Conservation (phyloP, 2,797 vertebrate species). For the Lophotriccus pileatus region DNA sequence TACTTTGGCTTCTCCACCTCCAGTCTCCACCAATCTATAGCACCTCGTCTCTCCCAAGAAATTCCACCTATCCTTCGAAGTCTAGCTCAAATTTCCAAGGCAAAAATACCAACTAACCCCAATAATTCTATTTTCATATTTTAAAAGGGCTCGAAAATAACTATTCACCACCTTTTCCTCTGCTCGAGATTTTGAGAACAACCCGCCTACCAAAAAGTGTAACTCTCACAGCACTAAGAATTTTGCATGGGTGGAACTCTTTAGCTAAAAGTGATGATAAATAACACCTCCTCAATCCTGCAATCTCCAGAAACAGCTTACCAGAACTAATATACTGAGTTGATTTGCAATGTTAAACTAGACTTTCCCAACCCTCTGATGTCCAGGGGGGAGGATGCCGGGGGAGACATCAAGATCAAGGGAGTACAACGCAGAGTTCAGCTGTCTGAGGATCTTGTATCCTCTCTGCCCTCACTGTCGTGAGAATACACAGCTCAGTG, state of each 20-base stretch:
- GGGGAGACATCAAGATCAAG: not conserved
- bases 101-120: slow-evolving; percentile 26
- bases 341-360: not conserved
- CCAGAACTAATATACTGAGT: not conserved
- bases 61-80: slow-evolving; percentile 10
- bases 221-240: not conserved
- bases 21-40: not conserved
- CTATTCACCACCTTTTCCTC: slow-evolving; percentile 55
- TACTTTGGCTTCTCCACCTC: not conserved
- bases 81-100: slow-evolving; percentile 33
- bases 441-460: not conserved
- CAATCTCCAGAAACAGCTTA: slow-evolving; percentile 45
- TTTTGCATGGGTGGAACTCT: slow-evolving; percentile 65
- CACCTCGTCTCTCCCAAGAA: not conserved
- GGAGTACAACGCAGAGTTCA: not conserved
- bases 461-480: not conserved
- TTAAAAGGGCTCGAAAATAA: slow-evolving; percentile 49
- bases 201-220: slow-evolving; percentile 29
- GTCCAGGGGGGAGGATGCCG: not conserved
- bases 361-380: not conserved
- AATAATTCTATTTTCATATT: slow-evolving; percentile 49
- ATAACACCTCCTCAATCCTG: slow-evolving; percentile 64
- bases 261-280: slow-evolving; percentile 62
- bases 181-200: slow-evolving; percentile 40
- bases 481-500: not conserved